A percentile compares a stretch with the other conserved stretches of the same genome.
Conservation (phyloP, 2,888 invertebrate species). For the Hyppa rectilinea region DNA sequence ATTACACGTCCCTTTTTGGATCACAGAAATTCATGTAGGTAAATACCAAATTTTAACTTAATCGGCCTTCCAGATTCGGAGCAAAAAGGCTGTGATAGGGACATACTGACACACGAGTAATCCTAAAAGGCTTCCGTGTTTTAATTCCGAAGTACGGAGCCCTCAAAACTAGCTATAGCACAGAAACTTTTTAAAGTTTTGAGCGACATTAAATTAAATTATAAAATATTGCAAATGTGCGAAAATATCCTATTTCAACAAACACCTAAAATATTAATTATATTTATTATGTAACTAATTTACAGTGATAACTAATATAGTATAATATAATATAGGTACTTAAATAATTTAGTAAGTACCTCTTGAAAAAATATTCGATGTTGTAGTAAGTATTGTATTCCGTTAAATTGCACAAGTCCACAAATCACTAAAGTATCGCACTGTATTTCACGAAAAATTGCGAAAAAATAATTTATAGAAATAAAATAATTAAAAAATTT, state of each 20-base stretch:
- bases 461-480: conserved; percentile 39
- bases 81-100: too few relatives aligned
- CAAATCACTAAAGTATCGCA: conserved; percentile 49
- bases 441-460: conserved; percentile 5
- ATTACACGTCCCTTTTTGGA: too few relatives aligned
- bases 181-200: neutral
- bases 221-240: neutral
- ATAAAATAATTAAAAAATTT: conserved; percentile 31
- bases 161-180: conserved; percentile 1
- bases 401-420: conserved; percentile 48
- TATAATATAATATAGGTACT: too few relatives aligned
- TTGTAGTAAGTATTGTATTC: conserved; percentile 20
- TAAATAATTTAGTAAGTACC: conserved; percentile 31
- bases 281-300: conserved; percentile 3
- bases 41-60: too few relatives aligned
- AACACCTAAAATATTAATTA: conserved; percentile 3
- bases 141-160: too few relatives aligned
- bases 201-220: conserved; percentile 1
- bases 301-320: too few relatives aligned
- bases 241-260: conserved; percentile 19
- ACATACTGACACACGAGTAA: too few relatives aligned
- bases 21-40: too few relatives aligned
- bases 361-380: conserved; percentile 27
- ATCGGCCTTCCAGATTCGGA: too few relatives aligned
- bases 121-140: too few relatives aligned